Evolutionary conservation across 2,113 vertebrate species (phyloP).

Genomic region (Sebastes fasciatus): DNA sequence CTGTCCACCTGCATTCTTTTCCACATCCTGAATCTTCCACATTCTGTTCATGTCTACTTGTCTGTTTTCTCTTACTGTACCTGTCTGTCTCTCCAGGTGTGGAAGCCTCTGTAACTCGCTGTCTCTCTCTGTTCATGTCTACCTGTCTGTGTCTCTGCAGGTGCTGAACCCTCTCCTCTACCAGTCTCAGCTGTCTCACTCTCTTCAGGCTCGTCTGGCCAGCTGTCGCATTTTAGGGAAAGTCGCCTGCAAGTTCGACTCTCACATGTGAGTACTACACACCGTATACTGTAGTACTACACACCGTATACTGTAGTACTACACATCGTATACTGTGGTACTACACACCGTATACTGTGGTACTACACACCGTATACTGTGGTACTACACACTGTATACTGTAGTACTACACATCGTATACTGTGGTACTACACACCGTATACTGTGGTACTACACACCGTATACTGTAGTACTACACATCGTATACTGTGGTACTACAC

Average conservation of each 20-base stretch:
- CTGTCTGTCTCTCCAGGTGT: background rate
- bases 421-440: too few relatives aligned
- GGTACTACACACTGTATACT: background rate
- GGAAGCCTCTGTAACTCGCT: background rate
- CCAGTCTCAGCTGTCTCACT: slow-evolving; percentile 93
- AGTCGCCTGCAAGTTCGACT: slow-evolving; percentile 92
- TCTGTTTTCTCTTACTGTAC: background rate
- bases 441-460: too few relatives aligned
- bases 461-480: too few relatives aligned
- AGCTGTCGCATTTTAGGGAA: slow-evolving; percentile 95
- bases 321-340: background rate
- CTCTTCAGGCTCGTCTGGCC: slow-evolving; percentile 90
- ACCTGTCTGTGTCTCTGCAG: slow-evolving; percentile 71
- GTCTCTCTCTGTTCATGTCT: background rate
- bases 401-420: background rate
- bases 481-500: too few relatives aligned
- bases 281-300: background rate
- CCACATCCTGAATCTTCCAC: background rate
- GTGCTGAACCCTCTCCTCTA: slow-evolving; percentile 93
- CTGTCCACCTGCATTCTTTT: background rate
- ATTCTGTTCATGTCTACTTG: background rate
- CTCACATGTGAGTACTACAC: slow-evolving; percentile 84
- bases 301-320: background rate
- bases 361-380: background rate
- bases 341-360: background rate